A percentile compares a stretch with the other conserved stretches of the same genome.
Conservation (phyloP, 2,113 vertebrate genomes). For the Ornithorhynchus anatinus region DNA sequence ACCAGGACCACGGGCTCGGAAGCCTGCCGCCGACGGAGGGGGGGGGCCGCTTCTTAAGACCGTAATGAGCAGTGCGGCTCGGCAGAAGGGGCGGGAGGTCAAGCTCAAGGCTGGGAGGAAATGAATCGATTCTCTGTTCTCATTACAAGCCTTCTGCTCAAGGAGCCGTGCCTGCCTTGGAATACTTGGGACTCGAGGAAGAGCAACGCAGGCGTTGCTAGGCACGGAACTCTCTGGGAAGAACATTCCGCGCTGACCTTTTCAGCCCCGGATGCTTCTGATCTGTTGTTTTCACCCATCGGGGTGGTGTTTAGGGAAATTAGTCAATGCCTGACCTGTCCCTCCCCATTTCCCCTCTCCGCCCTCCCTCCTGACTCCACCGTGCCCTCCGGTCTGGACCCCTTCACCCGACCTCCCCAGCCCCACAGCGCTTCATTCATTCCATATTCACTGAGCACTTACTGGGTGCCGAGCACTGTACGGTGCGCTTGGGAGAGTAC, state of each 20-base stretch:
- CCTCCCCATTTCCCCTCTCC: neutral
- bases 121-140: slow-evolving; percentile 49
- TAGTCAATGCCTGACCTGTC: too few relatives aligned
- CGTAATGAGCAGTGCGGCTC: slow-evolving; percentile 41
- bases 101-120: slow-evolving; percentile 39
- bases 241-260: slow-evolving; percentile 3
- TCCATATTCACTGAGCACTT: neutral
- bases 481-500: neutral
- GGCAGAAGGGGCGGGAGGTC: slow-evolving; percentile 30
- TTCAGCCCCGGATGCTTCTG: slow-evolving; percentile 5
- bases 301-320: too few relatives aligned
- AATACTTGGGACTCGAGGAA: neutral
- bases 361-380: too few relatives aligned
- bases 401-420: rapidly evolving
- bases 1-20: too few relatives aligned
- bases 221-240: neutral
- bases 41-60: slow-evolving; percentile 12
- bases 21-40: neutral
- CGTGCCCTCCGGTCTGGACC: neutral
- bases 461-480: too few relatives aligned
- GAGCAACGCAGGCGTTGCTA: slow-evolving; percentile 15
- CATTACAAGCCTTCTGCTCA: too few relatives aligned
- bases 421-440: rapidly evolving
- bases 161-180: too few relatives aligned
- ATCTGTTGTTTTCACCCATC: neutral